Base-by-base conservation (phyloP, 2,113 vertebrate genomes). In the Osmerus mordax region DNA sequence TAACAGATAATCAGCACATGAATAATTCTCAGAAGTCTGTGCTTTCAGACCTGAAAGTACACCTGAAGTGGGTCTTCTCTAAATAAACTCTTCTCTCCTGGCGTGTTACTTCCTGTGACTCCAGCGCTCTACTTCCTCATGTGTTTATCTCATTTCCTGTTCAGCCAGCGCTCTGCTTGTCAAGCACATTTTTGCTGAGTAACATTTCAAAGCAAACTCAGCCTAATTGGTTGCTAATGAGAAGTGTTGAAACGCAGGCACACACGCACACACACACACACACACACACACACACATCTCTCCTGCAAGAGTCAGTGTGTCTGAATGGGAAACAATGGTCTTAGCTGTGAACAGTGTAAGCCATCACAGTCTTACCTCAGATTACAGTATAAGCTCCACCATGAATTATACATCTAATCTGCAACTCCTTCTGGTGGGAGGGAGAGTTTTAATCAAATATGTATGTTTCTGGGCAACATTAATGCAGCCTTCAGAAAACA, bases 151-250 rank as follows among this genome's bases (percentile, higher is more conserved):
- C 73, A 68, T 77, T 83, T 77, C 71, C 61, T 70, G 63, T 63
- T 36, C 65, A 32, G 28, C 56, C 62, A 55, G 60, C 51, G 62
- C 63, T 63, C 18, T 47, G 56, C 61, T 69, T 56, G 66, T 78
- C 75, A 73, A 78, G 72, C 59, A 53, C 54, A 65, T 78, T 78
- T 61, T 41, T 21, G 23, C 75, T 73, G 70, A 68, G 55, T 52
- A 74, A 72, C 70, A 74, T 81, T 78, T 78, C 69, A 77, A 77
- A 81, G 65, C 23, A 23, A 77, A 51, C 41, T 47, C 29, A 58
- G 47, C 67, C 77, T 75, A 76, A 77, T 81, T 77, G 72, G 71
- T 53, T 72, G 65, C 63, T 77, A 78, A 76, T 79, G 74, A 72
- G 67, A 47, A 78, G 64, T 62, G 36, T 51, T 74, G 64, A 72